Conservation (phyloP, 1,140 invertebrate species). For the Nixonia krombeini region DNA sequence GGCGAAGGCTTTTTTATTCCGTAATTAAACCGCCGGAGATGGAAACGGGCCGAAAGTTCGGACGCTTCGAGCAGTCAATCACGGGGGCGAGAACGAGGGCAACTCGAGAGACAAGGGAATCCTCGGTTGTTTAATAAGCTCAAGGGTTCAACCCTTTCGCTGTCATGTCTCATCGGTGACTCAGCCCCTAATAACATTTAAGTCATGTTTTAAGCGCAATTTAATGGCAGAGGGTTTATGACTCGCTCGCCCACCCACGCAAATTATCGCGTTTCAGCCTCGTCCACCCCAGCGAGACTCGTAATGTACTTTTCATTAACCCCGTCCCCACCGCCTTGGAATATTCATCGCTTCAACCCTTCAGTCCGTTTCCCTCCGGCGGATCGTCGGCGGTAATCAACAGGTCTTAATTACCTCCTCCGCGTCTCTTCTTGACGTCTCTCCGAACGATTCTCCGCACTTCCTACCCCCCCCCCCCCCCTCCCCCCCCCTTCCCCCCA, state of each 20-base stretch:
- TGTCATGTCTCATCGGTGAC: slow-evolving; percentile 47
- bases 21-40: no score
- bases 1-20: background rate
- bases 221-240: slow-evolving; percentile 64
- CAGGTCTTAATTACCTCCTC: slow-evolving; percentile 63
- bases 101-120: slow-evolving; percentile 53
- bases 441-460: no score
- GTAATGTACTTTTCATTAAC: slow-evolving; percentile 68
- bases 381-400: slow-evolving; percentile 55
- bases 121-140: slow-evolving; percentile 61
- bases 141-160: slow-evolving; percentile 63
- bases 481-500: no score
- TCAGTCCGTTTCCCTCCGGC: slow-evolving; percentile 46
- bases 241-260: slow-evolving; percentile 60
- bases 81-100: no score
- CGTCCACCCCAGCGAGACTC: slow-evolving; percentile 41
- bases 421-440: no score
- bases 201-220: slow-evolving; percentile 68
- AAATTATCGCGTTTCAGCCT: slow-evolving; percentile 66
- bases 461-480: no score
- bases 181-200: slow-evolving; percentile 65
- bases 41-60: no score
- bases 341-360: slow-evolving; percentile 67
- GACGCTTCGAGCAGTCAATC: slow-evolving; percentile 19
- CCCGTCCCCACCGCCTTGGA: slow-evolving; percentile 60